phyloP scores from a whole-genome alignment of 2,113 vertebrate genomes.

The Formicarius rufipectus region DNA sequence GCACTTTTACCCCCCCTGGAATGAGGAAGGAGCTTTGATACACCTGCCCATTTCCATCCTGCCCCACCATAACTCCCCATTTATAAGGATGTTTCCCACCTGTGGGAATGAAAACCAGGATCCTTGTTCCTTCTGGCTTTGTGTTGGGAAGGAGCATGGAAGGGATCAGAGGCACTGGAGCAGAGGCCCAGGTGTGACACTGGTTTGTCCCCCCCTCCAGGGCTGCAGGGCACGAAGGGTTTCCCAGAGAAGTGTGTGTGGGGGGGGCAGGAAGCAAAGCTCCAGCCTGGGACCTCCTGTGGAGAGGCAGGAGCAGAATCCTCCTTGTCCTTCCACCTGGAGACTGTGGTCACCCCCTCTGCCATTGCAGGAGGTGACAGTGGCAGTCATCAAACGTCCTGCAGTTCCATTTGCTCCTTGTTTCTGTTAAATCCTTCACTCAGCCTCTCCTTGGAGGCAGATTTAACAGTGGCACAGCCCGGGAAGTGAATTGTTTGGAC shows the following conservation, averaged over 20 bases:
- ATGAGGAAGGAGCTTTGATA: neutral
- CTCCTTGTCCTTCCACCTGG: neutral
- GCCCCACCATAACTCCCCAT: too few species aligned
- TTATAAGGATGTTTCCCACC: rapidly evolving
- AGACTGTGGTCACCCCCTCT: neutral
- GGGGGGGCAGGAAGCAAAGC: neutral
- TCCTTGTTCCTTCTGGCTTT: neutral
- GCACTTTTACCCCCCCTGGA: rapidly evolving
- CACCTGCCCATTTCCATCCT: neutral
- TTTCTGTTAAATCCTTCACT: neutral
- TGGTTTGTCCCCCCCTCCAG: neutral
- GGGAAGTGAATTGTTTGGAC: neutral
- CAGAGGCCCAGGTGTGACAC: neutral
- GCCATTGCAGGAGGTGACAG: neutral
- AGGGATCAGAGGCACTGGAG: neutral
- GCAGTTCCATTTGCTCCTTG: neutral
- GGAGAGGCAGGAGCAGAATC: neutral
- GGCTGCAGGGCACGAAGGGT: rapidly evolving
- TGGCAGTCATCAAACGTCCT: too few species aligned
- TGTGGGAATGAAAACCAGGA: neutral
- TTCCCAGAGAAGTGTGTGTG: neutral
- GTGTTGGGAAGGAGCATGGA: neutral
- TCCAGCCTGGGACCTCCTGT: neutral
- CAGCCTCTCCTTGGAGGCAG: neutral
- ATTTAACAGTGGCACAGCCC: neutral